These are phyloP conservation scores for Parthenolecanium corni DNA, from an alignment of 2,888 invertebrate genomes.

Conservation along the genomic window DNA sequence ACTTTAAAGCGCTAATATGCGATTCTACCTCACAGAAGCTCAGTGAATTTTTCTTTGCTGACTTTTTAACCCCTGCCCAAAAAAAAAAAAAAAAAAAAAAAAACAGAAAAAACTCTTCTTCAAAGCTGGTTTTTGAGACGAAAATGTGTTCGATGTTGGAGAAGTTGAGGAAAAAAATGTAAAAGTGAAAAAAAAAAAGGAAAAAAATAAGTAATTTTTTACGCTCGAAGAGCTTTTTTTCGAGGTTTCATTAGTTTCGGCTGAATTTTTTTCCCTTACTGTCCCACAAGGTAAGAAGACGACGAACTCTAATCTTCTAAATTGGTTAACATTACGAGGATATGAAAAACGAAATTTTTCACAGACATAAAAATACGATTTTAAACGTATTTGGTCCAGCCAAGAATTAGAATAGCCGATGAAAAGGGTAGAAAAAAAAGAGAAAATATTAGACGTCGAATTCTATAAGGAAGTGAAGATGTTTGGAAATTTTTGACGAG, in stretches of 20 bases:
- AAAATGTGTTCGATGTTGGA: conserved; percentile 1
- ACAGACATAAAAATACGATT: conserved; percentile 2
- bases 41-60: conserved; percentile 1
- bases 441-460: conserved; percentile 5
- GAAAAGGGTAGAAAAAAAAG: too few species aligned
- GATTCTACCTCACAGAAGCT: neutral
- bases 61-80: conserved; percentile 7
- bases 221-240: conserved; percentile 5
- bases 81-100: neutral
- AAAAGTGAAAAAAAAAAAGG: neutral
- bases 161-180: conserved; percentile 10
- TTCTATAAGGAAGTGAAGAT: neutral
- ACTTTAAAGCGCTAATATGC: conserved; percentile 21
- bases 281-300: neutral
- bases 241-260: conserved; percentile 3
- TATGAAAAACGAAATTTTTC: conserved; percentile 9
- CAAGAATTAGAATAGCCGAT: neutral
- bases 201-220: conserved; percentile 17
- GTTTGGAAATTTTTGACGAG: too few species aligned
- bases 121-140: too few species aligned
- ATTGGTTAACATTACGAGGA: conserved; percentile 10
- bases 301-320: conserved; percentile 15
- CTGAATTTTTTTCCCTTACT: neutral
- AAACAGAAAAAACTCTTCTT: too few species aligned
- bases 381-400: conserved; percentile 1